These are phyloP conservation scores for Rapana venosa DNA, from an alignment of 2,888 invertebrate genomes.

Conservation along the genomic window DNA sequence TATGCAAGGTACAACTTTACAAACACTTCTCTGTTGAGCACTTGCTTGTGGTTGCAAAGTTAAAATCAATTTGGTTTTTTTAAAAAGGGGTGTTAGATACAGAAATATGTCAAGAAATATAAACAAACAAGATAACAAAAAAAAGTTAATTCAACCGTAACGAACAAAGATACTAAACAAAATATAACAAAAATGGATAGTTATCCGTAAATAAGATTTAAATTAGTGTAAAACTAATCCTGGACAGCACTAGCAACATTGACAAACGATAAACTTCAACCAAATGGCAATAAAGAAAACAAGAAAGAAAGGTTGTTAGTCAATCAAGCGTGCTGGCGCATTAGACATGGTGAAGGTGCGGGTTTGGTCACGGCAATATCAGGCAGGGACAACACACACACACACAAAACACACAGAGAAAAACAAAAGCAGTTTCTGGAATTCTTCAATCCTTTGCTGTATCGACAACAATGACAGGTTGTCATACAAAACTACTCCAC, in stretches of 20 bases:
- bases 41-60: not conserved
- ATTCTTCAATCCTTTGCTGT: not conserved
- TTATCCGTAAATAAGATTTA: not conserved
- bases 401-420: not conserved
- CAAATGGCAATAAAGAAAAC: not conserved
- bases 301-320: not conserved
- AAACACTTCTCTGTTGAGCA: not conserved
- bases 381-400: not conserved
- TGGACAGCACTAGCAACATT: not conserved
- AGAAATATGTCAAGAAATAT: too few relatives aligned
- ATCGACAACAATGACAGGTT: not conserved
- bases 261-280: not conserved
- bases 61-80: too few relatives aligned
- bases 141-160: not conserved
- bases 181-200: not conserved
- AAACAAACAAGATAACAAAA: not conserved
- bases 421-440: not conserved
- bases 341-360: not conserved
- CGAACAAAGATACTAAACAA: not conserved
- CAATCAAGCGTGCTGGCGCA: not conserved
- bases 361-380: constrained; percentile 10
- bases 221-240: not conserved
- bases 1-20: not conserved
- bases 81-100: too few relatives aligned
- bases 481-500: not conserved